A percentile compares a stretch with the other conserved stretches of the same genome.
These are phyloP conservation scores for Catocala sponsa DNA, from an alignment of 2,888 invertebrate genomes.

Conservation along the genomic window DNA sequence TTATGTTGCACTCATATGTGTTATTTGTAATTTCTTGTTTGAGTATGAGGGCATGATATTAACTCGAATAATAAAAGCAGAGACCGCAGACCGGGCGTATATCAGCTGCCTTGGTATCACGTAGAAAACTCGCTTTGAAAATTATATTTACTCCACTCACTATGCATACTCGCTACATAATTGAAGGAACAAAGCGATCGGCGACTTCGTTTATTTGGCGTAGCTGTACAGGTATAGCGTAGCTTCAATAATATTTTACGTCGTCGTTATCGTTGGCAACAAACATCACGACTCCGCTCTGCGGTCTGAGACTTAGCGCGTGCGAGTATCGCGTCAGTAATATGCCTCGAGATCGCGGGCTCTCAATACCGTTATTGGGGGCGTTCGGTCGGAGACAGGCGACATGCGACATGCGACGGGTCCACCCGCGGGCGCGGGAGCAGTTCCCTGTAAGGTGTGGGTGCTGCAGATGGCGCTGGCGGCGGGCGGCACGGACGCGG, in stretches of 20 bases:
- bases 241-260: slow-evolving; percentile 23
- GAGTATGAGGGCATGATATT: slow-evolving; percentile 72
- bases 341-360: slow-evolving; percentile 68
- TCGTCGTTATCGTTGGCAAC: slow-evolving; percentile 11
- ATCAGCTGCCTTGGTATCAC: slow-evolving; percentile 32
- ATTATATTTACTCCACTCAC: slow-evolving; percentile 28
- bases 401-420: slow-evolving; percentile 45
- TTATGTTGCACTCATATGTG: slow-evolving; percentile 60
- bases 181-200: slow-evolving; percentile 19
- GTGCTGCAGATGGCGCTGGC: slow-evolving; percentile 78
- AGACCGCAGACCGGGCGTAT: slow-evolving; percentile 50
- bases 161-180: slow-evolving; percentile 39
- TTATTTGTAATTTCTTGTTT: slow-evolving; percentile 80
- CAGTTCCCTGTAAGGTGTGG: slow-evolving; percentile 59
- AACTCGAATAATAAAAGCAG: slow-evolving; percentile 47
- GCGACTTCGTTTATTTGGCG: slow-evolving; percentile 22
- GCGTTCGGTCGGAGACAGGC: slow-evolving; percentile 64
- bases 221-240: slow-evolving; percentile 26
- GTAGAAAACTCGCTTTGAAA: slow-evolving; percentile 24
- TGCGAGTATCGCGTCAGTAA: slow-evolving; percentile 47
- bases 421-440: slow-evolving; percentile 15
- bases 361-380: slow-evolving; percentile 67
- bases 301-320: slow-evolving; percentile 35
- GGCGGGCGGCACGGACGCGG: slow-evolving; percentile 80
- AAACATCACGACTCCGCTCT: slow-evolving; percentile 36